phyloP scores from a whole-genome alignment of 2,797 vertebrate species.

The Amazona ochrocephala region DNA sequence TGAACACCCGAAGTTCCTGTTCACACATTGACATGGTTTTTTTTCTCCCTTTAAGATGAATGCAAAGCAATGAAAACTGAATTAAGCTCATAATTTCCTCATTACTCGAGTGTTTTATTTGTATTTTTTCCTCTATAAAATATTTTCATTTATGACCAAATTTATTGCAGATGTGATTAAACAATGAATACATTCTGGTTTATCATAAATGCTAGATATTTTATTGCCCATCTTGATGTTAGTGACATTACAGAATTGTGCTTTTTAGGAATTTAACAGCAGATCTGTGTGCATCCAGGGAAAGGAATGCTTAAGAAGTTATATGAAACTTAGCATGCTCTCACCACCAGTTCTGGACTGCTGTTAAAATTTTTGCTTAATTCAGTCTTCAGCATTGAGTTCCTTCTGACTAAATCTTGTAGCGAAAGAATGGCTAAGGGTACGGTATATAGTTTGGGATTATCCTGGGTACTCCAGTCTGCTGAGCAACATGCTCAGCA shows the following conservation, averaged over 20 bases:
- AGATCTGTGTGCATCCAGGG: background rate
- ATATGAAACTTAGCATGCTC: background rate
- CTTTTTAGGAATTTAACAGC: background rate
- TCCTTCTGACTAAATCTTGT: background rate
- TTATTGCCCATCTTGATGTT: background rate
- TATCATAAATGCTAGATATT: background rate
- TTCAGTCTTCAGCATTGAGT: background rate
- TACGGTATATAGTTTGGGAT: background rate
- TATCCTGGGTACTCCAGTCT: background rate
- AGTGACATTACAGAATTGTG: background rate
- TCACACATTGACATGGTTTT: background rate
- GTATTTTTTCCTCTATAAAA: background rate
- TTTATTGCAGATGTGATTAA: background rate
- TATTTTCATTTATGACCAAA: background rate
- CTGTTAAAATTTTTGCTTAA: background rate
- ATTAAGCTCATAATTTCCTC: background rate
- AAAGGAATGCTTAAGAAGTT: background rate
- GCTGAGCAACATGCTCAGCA: background rate
- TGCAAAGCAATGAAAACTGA: constrained; percentile 11
- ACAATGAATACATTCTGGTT: background rate
- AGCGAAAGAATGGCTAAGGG: background rate
- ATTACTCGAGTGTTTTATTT: background rate
- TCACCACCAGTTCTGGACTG: background rate
- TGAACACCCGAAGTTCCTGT: background rate
- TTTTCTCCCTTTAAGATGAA: constrained; percentile 4